phyloP scores from a whole-genome alignment of 2,888 invertebrate species.

The Stenolophus ochropezus region DNA sequence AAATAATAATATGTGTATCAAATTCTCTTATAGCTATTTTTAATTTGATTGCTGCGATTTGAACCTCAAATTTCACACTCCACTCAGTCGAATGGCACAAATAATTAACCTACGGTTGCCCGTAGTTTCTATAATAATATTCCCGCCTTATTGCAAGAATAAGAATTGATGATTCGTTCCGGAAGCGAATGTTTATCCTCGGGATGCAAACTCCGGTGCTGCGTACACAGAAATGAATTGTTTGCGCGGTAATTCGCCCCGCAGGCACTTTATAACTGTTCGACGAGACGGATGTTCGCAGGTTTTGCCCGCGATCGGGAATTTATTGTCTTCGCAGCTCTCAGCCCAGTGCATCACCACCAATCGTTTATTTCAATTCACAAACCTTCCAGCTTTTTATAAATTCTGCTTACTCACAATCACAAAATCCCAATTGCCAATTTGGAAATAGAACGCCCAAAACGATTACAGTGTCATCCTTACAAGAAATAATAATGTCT shows the following conservation, averaged over 20 bases:
- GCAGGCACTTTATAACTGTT: constrained; percentile 33
- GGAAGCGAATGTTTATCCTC: background rate
- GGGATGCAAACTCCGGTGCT: background rate
- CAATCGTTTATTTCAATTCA: constrained; percentile 1
- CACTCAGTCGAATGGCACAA: too few species aligned
- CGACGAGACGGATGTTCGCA: constrained; percentile 13
- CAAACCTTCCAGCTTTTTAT: background rate
- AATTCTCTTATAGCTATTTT: too few species aligned
- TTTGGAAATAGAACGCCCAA: too few species aligned
- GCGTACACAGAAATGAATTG: constrained; percentile 40
- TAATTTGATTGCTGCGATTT: too few species aligned
- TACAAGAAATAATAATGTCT: too few species aligned
- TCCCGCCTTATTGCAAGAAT: too few species aligned
- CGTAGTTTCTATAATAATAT: too few species aligned
- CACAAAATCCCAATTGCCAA: background rate
- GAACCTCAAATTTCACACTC: too few species aligned
- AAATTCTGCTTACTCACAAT: constrained; percentile 2
- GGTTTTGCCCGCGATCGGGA: constrained; percentile 4
- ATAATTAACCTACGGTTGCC: too few species aligned
- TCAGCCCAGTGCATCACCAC: background rate
- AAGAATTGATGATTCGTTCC: background rate
- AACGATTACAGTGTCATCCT: too few species aligned
- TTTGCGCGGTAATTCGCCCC: constrained; percentile 32
- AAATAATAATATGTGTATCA: too few species aligned
- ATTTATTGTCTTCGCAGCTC: constrained; percentile 20